phyloP scores from a whole-genome alignment of 2,113 vertebrate species.

The Asarcornis scutulata region DNA sequence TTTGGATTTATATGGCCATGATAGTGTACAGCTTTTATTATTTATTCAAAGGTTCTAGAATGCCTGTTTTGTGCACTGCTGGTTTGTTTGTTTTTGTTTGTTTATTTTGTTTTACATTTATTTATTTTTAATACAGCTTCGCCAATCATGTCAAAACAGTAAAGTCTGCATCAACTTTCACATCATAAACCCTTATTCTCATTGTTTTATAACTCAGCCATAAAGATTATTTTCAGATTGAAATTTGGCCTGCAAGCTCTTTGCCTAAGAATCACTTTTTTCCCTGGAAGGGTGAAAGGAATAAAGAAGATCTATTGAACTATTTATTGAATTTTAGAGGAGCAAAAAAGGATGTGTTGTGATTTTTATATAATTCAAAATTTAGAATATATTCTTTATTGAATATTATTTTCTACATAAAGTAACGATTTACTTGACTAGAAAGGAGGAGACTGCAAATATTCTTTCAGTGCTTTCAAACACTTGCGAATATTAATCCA shows the following conservation, averaged over 20 bases:
- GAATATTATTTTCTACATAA: slow-evolving; percentile 43
- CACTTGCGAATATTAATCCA: not conserved
- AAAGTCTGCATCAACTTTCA: slow-evolving; percentile 16
- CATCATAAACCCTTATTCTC: slow-evolving; percentile 25
- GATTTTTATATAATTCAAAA: slow-evolving; percentile 56
- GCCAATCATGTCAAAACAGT: slow-evolving; percentile 2
- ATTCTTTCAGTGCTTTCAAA: slow-evolving; percentile 2
- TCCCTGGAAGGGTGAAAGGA: slow-evolving; percentile 34
- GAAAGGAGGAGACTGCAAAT: not conserved
- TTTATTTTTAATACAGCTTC: slow-evolving; percentile 11
- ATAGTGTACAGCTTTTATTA: slow-evolving; percentile 3
- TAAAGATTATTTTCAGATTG: slow-evolving; percentile 57
- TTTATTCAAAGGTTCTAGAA: not conserved
- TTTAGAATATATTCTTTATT: slow-evolving; percentile 52
- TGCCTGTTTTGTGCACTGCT: not conserved
- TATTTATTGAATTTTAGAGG: slow-evolving; percentile 53
- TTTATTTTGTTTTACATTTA: not conserved
- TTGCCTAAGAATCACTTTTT: slow-evolving; percentile 36
- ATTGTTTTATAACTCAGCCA: slow-evolving; percentile 36
- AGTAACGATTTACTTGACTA: slow-evolving; percentile 39
- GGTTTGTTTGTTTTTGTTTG: not conserved
- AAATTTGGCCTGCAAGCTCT: slow-evolving; percentile 37
- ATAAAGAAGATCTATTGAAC: slow-evolving; percentile 62
- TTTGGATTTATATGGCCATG: slow-evolving; percentile 24
- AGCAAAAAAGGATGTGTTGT: slow-evolving; percentile 6